Conservation (phyloP, 2,797 vertebrate genomes). For the Petrocephalus sullivani region DNA sequence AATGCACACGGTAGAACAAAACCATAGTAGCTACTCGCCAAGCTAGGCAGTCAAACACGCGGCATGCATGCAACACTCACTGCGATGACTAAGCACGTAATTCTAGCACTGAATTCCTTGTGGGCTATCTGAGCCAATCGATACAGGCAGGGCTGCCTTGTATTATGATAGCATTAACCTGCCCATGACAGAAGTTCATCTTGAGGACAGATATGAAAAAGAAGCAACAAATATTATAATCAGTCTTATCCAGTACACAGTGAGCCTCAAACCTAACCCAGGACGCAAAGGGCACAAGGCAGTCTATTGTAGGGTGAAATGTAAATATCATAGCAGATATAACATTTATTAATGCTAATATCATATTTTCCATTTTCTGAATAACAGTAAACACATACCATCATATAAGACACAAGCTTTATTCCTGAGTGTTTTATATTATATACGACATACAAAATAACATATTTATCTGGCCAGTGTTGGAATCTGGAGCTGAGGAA, state of each 20-base stretch:
- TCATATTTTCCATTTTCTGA: not conserved
- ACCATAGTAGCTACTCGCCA: not conserved
- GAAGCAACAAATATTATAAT: not conserved
- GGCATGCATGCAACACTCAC: not conserved
- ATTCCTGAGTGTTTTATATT: not conserved
- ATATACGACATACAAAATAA: not conserved
- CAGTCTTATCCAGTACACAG: not conserved
- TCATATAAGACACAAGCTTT: not conserved
- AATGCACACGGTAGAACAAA: not conserved
- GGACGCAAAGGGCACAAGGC: not conserved
- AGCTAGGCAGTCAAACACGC: not conserved
- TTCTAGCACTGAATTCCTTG: not conserved
- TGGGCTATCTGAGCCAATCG: not conserved
- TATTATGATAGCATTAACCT: not conserved
- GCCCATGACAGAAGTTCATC: not conserved
- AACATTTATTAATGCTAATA: not conserved
- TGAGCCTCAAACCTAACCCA: not conserved
- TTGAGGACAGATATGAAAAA: conserved; percentile 12
- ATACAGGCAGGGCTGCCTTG: not conserved
- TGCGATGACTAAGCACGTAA: not conserved
- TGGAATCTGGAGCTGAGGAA: not conserved
- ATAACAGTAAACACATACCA: not conserved
- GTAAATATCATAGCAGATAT: not conserved
- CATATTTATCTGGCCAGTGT: not conserved
- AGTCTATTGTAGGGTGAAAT: not conserved